Evolutionary conservation across 2,888 invertebrate species (phyloP).

Genomic region (Coelopa pilipes): DNA sequence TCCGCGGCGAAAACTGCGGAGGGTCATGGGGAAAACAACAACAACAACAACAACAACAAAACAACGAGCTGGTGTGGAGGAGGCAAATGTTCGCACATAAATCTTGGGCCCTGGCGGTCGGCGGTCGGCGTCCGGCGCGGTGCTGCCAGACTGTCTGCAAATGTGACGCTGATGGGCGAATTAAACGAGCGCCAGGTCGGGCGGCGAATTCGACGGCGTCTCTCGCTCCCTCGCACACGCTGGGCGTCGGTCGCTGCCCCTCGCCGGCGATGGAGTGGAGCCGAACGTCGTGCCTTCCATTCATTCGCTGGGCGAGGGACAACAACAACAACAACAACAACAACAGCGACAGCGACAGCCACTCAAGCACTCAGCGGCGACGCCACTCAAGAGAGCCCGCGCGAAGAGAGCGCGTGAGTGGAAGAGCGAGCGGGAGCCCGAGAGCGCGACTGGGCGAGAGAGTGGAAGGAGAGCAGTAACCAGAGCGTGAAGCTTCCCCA

Average conservation of each 20-base stretch:
- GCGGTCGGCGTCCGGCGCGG: not conserved
- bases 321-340: conserved; percentile 19
- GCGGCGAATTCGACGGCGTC: not conserved
- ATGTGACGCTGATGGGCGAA: conserved; percentile 44
- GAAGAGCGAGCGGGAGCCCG: not conserved
- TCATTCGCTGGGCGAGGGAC: not conserved
- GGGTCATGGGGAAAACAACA: too few relatives aligned
- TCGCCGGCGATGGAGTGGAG: not conserved
- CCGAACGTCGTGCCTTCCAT: conserved; percentile 10
- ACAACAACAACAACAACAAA: too few relatives aligned
- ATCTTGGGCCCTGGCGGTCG: conserved; percentile 56
- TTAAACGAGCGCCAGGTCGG: conserved; percentile 40
- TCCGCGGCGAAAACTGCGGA: too few relatives aligned
- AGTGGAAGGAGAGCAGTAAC: too few relatives aligned
- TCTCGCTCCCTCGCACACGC: too few relatives aligned
- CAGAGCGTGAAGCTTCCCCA: too few relatives aligned
- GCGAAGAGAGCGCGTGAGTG: conserved; percentile 1
- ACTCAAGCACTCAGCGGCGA: not conserved
- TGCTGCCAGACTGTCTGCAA: conserved; percentile 50
- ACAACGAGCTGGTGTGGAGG: too few relatives aligned
- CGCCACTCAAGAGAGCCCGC: not conserved
- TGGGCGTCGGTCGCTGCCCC: not conserved
- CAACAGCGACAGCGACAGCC: not conserved
- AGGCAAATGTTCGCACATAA: conserved; percentile 61
- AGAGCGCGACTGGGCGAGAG: too few relatives aligned